Evolutionary conservation across 92 coral and sea anemone species (phyloP), one percentile per base, ranked within the genome.

Genomic region (Phenganax marumi): DNA sequence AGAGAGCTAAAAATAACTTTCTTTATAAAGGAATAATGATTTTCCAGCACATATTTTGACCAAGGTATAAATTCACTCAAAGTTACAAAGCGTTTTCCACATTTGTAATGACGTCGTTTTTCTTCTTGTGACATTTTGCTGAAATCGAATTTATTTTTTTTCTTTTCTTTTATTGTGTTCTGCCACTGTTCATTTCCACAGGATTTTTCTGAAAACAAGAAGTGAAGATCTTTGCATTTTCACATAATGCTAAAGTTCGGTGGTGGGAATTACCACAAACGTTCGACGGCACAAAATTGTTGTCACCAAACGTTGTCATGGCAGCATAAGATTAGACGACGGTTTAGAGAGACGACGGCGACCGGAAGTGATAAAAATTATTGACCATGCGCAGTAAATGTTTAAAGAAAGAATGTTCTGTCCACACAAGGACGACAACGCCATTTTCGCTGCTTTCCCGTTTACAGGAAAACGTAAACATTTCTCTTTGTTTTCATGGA

Each of bases 11-110:
- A 68, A 77, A 50, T 82, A 84, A 86, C 86, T 60, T 53, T 52
- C 78, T 81, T 89, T 55, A 68, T 57, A 81, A 80, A 87, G 25
- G 25, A 80, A 71, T 86, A 64, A n/a, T 53, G 70, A 65, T 89
- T 82, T 0, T 89, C 82, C 56, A 79, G 75, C 84, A 79, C 82
- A 82, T 89, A 95, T 13, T 92, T 80, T 26, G 91, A 62, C 99
- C 99, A 96, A 7, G 93, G 79, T 77, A 68, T 68, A 22, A 96
- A 84, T 6, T 80, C 66, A 48, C 84, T 25, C 65, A 92, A 58
- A 46, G 86, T 70, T 5, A 89, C 81, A 68, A 23, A 96, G 73
- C 82, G 23, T 10, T 24, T 58, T 23, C 97, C 97, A 85, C 99
- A 96, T 75, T 74, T 75, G 80, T 95, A 95, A 64, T 56, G 75